Evolutionary conservation across 2,888 invertebrate species (phyloP).

Genomic region (Agriopis aurantiaria): DNA sequence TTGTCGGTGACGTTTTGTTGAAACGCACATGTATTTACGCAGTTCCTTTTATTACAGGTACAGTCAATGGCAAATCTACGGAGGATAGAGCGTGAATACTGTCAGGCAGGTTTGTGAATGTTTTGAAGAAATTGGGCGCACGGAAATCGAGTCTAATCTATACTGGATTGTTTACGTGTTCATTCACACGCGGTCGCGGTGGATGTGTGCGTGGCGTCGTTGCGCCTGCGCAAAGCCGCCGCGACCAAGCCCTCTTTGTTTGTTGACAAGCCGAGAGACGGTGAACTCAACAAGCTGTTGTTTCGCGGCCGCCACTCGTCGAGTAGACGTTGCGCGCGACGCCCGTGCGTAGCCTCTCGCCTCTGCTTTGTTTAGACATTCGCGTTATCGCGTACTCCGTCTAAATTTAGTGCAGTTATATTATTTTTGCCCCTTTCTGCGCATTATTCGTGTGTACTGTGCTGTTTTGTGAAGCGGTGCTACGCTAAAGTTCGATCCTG

Average conservation of each 20-base stretch:
- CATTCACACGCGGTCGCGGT: conserved; percentile 72
- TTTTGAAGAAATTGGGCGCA: conserved; percentile 35
- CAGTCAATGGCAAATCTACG: conserved; percentile 1
- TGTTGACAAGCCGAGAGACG: conserved; percentile 79
- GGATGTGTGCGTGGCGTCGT: conserved; percentile 70
- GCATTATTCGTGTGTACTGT: conserved; percentile 69
- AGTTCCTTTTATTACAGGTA: conserved; percentile 29
- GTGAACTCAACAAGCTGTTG: conserved; percentile 62
- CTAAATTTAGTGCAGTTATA: conserved; percentile 77
- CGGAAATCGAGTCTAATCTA: conserved; percentile 42
- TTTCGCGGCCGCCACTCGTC: conserved; percentile 54
- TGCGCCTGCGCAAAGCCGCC: conserved; percentile 73
- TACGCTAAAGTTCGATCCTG: conserved; percentile 57
- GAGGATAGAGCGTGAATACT: conserved; percentile 3
- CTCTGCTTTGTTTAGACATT: conserved; percentile 60
- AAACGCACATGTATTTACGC: conserved; percentile 29
- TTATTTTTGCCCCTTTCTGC: conserved; percentile 60
- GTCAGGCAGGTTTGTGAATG: conserved; percentile 28
- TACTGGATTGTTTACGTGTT: conserved; percentile 74
- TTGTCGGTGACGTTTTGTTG: conserved; percentile 15
- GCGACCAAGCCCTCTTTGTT: conserved; percentile 81
- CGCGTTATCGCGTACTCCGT: conserved; percentile 68
- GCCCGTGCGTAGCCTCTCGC: conserved; percentile 56
- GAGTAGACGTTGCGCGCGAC: conserved; percentile 64
- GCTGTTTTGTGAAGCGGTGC: conserved; percentile 64